phyloP scores from a whole-genome alignment of 1,140 invertebrate species.

The Drosophila orosa region DNA sequence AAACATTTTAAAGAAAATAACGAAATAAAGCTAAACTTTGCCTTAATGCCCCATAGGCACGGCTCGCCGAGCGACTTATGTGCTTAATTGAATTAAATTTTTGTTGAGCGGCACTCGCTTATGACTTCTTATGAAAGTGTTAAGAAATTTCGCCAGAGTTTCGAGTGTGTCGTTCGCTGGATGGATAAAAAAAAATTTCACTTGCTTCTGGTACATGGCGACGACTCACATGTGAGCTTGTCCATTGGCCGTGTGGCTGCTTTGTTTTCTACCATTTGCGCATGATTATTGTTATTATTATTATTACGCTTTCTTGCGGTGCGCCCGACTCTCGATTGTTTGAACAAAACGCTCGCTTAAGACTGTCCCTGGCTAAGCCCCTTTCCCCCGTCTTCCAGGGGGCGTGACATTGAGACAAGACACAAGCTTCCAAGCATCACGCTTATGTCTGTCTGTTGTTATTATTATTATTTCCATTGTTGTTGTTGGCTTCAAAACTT shows the following conservation, averaged over 20 bases:
- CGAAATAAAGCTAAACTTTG: conserved; percentile 12
- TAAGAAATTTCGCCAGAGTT: conserved; percentile 70
- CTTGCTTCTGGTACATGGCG: conserved; percentile 48
- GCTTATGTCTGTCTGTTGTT: conserved; percentile 22
- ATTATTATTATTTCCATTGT: conserved; percentile 26
- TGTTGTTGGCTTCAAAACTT: conserved; percentile 53
- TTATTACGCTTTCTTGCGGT: conserved; percentile 68
- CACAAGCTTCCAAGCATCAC: conserved; percentile 46
- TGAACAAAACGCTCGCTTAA: conserved; percentile 53
- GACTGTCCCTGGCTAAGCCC: conserved; percentile 10
- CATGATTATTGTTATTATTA: conserved; percentile 64
- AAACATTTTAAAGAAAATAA: conserved; percentile 14
- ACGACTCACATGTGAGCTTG: conserved; percentile 4
- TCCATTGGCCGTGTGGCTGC: conserved; percentile 15
- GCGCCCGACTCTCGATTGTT: conserved; percentile 43
- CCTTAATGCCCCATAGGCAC: conserved; percentile 18
- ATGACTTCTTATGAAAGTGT: conserved; percentile 79
- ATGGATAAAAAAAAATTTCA: conserved; percentile 70
- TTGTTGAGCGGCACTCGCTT: conserved; percentile 7
- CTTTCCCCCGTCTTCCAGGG: conserved; percentile 3
- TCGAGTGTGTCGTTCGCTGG: conserved; percentile 44
- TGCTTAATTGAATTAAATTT: conserved; percentile 68
- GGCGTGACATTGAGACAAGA: conserved; percentile 75
- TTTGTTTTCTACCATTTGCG: conserved; percentile 71
- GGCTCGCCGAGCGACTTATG: conserved; percentile 64